Base-by-base conservation (phyloP, 1,140 invertebrate genomes). In the Drosophila pseudoobscura region DNA sequence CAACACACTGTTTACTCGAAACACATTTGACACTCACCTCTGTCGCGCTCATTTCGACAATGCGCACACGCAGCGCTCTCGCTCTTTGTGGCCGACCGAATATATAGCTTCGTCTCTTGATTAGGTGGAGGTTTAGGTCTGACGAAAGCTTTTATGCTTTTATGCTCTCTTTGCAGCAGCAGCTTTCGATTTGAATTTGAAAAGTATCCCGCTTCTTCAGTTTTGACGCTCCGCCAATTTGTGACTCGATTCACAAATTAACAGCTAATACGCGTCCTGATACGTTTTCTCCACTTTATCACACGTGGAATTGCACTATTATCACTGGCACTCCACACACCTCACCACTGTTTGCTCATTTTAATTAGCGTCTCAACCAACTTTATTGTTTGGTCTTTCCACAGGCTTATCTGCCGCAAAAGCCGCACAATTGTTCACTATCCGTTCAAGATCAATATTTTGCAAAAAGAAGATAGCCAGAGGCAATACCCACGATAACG, bases 1-100 rank as follows among this genome's bases (percentile, higher is more conserved):
- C 29, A 63, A 54, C 52, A 56, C 54, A 69, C 51, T 31, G 17
- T 47, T 68, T 41, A 31, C 2, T 6, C 45, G 51, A 17, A 41
- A 7, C 4, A 11, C 22, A 46, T 39, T 24, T 35, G 35, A 22
- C 46, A 70, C 64, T 83, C 50, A 82, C 79, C 79, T 75, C 75
- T n/a, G 54, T n/a, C 24, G 39, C 63, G 56, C 79, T 83, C 79
- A 82, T 82, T 65, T 70, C 52, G 5, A 39, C 9, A 52, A 24
- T 73, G 68, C 54, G 74, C 69, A 66, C 44, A 69, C 49, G 39
- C n/a, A n/a, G 29, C 61, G 63, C 52, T 17, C 17, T 22, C 35
- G 55, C 39, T 46, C 44, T 49, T 11, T 11, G 35, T 11, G 3
- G 11, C 3, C 35, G 11, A 11, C 44, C 22, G 55, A 24, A 45